Evolutionary conservation across 2,888 invertebrate species (phyloP).

Genomic region (Hofmannophila pseudospretella): DNA sequence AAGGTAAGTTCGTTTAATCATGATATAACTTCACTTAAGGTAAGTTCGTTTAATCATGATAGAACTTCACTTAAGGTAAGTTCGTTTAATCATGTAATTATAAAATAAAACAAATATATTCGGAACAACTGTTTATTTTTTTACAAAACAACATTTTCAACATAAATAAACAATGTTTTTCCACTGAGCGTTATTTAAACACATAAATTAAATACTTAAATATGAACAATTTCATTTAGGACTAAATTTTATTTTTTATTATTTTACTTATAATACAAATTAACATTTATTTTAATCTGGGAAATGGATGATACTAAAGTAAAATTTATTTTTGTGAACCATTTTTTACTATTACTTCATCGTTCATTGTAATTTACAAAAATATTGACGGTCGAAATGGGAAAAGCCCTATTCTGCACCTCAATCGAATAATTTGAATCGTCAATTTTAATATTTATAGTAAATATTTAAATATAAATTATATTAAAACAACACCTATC

Average conservation of each 20-base stretch:
- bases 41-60: too few relatives aligned
- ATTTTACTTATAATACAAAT: conserved; percentile 9
- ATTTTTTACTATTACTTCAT: too few relatives aligned
- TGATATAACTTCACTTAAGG: too few relatives aligned
- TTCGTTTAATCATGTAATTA: too few relatives aligned
- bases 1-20: too few relatives aligned
- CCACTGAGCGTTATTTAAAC: conserved; percentile 28
- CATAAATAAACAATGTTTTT: conserved; percentile 38
- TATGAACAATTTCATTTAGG: conserved; percentile 9
- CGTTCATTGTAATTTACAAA: conserved; percentile 37
- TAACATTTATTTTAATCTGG: conserved; percentile 1
- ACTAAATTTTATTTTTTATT: background rate
- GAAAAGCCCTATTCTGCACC: too few relatives aligned
- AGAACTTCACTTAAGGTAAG: too few relatives aligned
- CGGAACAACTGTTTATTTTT: conserved; percentile 58
- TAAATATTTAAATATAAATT: background rate
- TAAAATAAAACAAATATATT: conserved; percentile 8
- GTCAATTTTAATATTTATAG: conserved; percentile 5
- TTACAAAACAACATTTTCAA: conserved; percentile 60
- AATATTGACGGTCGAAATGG: conserved; percentile 47
- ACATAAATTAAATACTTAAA: conserved; percentile 16
- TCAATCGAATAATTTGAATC: conserved; percentile 31
- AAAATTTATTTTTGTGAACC: background rate
- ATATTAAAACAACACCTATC: conserved; percentile 46
- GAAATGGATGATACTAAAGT: background rate